A percentile compares a stretch with the other conserved stretches of the same genome.
Evolutionary conservation across 1,140 invertebrate genomes (phyloP).

Genomic region (Trichonephila inaurata): DNA sequence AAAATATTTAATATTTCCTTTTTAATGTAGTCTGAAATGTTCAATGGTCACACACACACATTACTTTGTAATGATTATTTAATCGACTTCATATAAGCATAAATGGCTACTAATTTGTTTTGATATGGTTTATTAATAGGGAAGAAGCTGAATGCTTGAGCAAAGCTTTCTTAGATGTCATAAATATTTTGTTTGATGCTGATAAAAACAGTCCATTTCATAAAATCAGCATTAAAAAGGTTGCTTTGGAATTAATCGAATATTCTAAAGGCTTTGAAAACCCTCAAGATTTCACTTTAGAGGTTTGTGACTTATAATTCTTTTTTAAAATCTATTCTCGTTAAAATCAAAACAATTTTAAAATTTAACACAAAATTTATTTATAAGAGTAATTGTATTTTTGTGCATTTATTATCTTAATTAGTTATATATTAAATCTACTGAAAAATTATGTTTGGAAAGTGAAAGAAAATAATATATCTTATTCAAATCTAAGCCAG

Average conservation of each 20-base stretch:
- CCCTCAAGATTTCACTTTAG: background rate
- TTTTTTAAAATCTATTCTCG: too few species aligned
- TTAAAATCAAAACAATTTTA: too few species aligned
- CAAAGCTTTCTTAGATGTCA: slow-evolving; percentile 30
- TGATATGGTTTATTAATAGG: slow-evolving; percentile 10
- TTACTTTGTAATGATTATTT: background rate
- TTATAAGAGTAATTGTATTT: too few species aligned
- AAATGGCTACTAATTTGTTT: background rate
- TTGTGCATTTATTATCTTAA: too few species aligned
- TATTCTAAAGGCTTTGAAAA: slow-evolving; percentile 54
- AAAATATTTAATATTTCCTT: too few species aligned
- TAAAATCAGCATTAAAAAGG: slow-evolving; percentile 52
- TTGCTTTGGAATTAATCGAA: slow-evolving; percentile 4
- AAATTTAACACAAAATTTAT: too few species aligned
- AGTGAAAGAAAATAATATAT: too few species aligned
- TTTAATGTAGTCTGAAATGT: background rate
- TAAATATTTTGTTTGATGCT: slow-evolving; percentile 54
- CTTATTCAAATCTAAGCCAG: too few species aligned
- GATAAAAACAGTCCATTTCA: slow-evolving; percentile 34
- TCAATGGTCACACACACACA: background rate
- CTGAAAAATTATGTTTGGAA: too few species aligned
- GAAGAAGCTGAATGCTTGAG: slow-evolving; percentile 40
- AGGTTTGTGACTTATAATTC: background rate
- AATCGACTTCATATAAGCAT: background rate
- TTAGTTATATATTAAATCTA: too few species aligned